Evolutionary conservation across 2,113 vertebrate genomes (phyloP).

Genomic region (Panthera tigris): DNA sequence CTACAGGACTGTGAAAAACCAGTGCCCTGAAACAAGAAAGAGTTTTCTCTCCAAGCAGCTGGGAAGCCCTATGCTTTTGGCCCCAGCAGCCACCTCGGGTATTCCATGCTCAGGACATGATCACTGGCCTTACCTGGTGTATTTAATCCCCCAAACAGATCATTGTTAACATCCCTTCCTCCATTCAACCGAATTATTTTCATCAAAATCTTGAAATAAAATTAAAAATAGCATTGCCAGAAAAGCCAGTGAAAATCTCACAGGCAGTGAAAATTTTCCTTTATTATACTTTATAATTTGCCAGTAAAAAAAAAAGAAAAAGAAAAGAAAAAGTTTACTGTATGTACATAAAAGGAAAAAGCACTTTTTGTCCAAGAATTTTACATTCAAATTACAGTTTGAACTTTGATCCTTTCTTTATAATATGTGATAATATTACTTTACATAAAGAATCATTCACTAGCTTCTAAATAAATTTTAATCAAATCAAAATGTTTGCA

Average conservation of each 20-base stretch:
- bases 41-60: neutral
- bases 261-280: neutral
- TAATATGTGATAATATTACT: neutral
- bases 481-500: conserved; percentile 31
- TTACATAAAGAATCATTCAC: neutral
- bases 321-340: neutral
- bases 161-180: neutral
- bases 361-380: neutral
- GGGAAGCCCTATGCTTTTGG: neutral
- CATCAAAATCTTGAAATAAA: conserved; percentile 25
- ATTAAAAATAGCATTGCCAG: neutral
- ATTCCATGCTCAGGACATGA: fast-evolving
- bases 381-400: neutral
- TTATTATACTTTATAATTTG: neutral
- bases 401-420: conserved; percentile 24
- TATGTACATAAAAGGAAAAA: neutral
- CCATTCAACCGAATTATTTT: neutral
- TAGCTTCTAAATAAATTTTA: neutral
- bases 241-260: neutral
- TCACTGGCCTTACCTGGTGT: no score
- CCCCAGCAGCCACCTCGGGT: fast-evolving
- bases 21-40: neutral
- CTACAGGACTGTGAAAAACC: neutral
- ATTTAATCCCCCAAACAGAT: neutral
- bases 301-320: neutral